Conservation (phyloP, 2,888 invertebrate species). For the Clivina fossor region DNA sequence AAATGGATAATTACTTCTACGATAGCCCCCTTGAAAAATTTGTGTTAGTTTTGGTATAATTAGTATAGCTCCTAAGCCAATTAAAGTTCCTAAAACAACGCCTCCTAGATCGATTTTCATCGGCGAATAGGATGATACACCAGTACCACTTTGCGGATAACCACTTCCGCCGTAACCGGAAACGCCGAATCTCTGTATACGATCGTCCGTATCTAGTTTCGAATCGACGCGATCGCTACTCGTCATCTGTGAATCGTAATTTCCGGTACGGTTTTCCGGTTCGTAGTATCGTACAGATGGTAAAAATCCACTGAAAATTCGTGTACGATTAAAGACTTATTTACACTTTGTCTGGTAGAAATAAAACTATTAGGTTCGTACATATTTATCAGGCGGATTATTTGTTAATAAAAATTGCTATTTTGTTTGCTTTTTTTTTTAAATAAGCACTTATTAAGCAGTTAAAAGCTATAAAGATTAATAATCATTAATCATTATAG, state of each 20-base stretch:
- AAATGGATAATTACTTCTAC: slow-evolving; percentile 76
- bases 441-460: too few relatives aligned
- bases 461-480: too few relatives aligned
- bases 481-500: too few relatives aligned
- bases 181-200: slow-evolving; percentile 60
- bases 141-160: slow-evolving; percentile 51
- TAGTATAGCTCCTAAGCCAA: slow-evolving; percentile 79
- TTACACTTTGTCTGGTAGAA: too few relatives aligned
- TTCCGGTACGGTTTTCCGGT: slow-evolving; percentile 42
- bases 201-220: slow-evolving; percentile 47
- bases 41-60: slow-evolving; percentile 78
- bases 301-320: slow-evolving; percentile 50
- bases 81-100: slow-evolving; percentile 74
- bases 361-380: too few relatives aligned
- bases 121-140: slow-evolving; percentile 68
- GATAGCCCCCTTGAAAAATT: slow-evolving; percentile 67
- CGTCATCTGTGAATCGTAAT: slow-evolving; percentile 36
- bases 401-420: too few relatives aligned
- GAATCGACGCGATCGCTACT: slow-evolving; percentile 45
- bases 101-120: slow-evolving; percentile 82
- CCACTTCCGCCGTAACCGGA: slow-evolving; percentile 55
- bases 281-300: slow-evolving; percentile 50
- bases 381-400: too few relatives aligned
- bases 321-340: too few relatives aligned
- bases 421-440: too few relatives aligned